Evolutionary conservation across 1,140 invertebrate genomes (phyloP).

Genomic region (Leptinotarsa defecta): DNA sequence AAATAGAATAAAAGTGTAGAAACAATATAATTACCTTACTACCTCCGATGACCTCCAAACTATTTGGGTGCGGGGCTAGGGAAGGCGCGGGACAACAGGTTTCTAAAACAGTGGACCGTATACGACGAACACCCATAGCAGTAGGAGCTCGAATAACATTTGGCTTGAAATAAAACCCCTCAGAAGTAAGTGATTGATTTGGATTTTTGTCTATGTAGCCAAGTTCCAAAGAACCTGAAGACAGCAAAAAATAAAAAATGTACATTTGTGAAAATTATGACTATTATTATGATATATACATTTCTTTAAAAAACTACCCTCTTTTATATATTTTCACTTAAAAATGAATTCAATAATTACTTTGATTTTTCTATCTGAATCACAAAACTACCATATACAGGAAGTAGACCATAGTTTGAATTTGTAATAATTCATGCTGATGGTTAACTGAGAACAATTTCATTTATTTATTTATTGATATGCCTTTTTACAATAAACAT

Average conservation of each 20-base stretch:
- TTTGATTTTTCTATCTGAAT: too few species aligned
- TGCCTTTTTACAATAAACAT: too few species aligned
- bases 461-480: too few species aligned
- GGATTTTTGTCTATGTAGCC: constrained; percentile 55
- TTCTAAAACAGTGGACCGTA: constrained; percentile 69
- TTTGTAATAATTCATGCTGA: too few species aligned
- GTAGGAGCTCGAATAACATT: constrained; percentile 25
- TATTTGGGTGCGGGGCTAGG: constrained; percentile 68
- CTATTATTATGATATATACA: neutral
- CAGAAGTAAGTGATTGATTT: constrained; percentile 48
- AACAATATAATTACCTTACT: constrained; percentile 50
- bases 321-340: too few species aligned
- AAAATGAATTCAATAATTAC: too few species aligned
- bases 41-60: constrained; percentile 68
- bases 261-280: neutral
- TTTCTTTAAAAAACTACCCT: too few species aligned
- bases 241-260: neutral
- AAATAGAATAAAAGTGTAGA: too few species aligned
- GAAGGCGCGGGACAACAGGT: constrained; percentile 68
- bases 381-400: too few species aligned
- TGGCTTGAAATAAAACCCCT: constrained; percentile 52
- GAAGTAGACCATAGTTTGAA: too few species aligned
- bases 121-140: constrained; percentile 61
- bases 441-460: too few species aligned
- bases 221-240: constrained; percentile 31